These are phyloP conservation scores for Trochalopteron elliotii DNA, from an alignment of 2,113 vertebrate species.

Conservation along the genomic window DNA sequence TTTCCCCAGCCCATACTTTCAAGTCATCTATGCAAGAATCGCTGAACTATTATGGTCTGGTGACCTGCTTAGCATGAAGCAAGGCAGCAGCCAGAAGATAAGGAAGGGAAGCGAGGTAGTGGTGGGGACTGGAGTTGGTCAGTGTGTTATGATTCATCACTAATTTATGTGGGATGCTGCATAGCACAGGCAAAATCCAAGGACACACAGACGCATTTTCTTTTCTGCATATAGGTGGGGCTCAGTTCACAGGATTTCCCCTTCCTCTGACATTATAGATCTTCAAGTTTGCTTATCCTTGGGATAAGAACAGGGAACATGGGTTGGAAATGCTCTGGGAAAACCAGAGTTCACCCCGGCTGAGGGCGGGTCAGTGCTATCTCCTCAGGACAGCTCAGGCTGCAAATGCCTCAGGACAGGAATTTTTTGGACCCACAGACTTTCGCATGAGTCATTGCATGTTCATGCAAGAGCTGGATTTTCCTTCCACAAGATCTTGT, in stretches of 20 bases:
- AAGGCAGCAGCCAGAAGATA: conserved; percentile 30
- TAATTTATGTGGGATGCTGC: not conserved
- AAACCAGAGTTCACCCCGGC: not conserved
- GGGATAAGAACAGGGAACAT: not conserved
- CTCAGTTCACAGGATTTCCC: conserved; percentile 40
- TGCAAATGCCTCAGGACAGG: not conserved
- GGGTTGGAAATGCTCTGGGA: accelerated
- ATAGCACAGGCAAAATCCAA: not conserved
- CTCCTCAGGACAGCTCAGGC: not conserved
- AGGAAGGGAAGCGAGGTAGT: conserved; percentile 4
- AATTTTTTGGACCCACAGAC: not conserved
- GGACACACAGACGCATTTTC: not conserved
- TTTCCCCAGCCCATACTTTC: not conserved
- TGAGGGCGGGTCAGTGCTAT: not conserved
- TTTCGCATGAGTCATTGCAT: accelerated
- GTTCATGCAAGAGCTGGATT: not conserved
- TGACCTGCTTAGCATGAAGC: not conserved
- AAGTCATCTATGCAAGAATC: not conserved
- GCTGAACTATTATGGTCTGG: not conserved
- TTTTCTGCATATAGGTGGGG: conserved; percentile 18
- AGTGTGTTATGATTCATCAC: conserved; percentile 1
- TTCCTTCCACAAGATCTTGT: not conserved
- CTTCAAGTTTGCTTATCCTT: not conserved
- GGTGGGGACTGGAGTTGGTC: not conserved
- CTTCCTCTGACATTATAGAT: not conserved